These are phyloP conservation scores for Monomorium pharaonis DNA, from an alignment of 1,140 invertebrate genomes.

Conservation along the genomic window DNA sequence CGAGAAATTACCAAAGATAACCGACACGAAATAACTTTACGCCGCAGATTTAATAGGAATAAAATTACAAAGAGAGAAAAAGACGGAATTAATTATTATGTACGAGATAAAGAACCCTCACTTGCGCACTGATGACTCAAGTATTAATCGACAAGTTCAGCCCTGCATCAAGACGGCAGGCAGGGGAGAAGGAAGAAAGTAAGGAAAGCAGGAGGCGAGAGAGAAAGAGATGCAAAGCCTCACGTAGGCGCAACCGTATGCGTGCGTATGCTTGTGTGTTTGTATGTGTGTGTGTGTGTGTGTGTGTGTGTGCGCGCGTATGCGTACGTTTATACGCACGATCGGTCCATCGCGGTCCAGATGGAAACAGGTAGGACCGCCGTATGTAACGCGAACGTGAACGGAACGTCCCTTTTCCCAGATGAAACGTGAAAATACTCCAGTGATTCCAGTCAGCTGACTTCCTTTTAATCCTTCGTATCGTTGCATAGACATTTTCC, in stretches of 20 bases:
- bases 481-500: neutral
- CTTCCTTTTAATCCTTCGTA: neutral
- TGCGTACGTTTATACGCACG: conserved; percentile 14
- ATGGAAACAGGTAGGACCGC: conserved; percentile 66
- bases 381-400: conserved; percentile 56
- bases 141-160: conserved; percentile 41
- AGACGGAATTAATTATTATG: neutral
- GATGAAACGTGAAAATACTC: conserved; percentile 51
- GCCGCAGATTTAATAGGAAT: neutral
- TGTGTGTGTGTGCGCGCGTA: too few species aligned
- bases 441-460: conserved; percentile 61
- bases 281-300: too few species aligned
- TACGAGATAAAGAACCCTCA: neutral
- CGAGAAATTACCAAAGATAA: neutral
- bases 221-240: conserved; percentile 37
- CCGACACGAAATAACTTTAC: neutral
- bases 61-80: neutral
- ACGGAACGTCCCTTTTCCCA: conserved; percentile 32
- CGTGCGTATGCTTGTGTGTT: too few species aligned
- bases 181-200: conserved; percentile 60
- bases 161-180: conserved; percentile 60
- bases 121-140: neutral
- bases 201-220: conserved; percentile 59
- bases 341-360: conserved; percentile 47
- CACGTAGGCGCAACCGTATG: neutral